Conservation (phyloP, 2,797 vertebrate genomes). For the Uromys caudimaculatus region DNA sequence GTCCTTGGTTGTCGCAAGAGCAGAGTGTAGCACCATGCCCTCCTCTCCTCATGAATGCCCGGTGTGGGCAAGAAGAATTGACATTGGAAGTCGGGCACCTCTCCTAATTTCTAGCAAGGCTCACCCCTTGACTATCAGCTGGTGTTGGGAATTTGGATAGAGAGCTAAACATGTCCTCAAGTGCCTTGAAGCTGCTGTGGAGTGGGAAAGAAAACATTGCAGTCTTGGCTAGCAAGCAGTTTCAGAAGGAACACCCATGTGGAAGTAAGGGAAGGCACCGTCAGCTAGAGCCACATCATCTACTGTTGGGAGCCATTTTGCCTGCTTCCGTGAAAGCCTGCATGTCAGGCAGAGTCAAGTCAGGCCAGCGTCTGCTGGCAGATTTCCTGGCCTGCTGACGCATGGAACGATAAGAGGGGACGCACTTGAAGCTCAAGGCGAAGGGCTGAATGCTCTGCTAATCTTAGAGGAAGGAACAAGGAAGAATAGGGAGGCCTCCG, state of each 20-base stretch:
- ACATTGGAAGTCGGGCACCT: neutral
- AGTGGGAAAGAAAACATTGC: neutral
- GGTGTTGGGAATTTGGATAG: neutral
- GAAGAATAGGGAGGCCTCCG: neutral
- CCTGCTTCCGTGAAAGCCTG: neutral
- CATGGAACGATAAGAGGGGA: neutral
- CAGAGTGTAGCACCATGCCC: accelerated
- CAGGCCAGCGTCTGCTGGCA: neutral
- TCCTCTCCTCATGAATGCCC: neutral
- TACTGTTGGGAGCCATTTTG: neutral
- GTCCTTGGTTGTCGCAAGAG: neutral
- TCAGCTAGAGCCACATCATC: neutral
- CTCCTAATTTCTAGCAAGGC: neutral
- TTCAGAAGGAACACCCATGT: neutral
- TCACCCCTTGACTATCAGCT: neutral
- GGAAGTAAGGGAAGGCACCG: slow-evolving; percentile 13
- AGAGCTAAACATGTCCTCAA: neutral
- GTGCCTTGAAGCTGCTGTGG: neutral
- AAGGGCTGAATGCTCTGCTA: neutral
- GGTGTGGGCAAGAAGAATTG: neutral
- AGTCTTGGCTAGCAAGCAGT: neutral
- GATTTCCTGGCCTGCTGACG: neutral
- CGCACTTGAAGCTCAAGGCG: neutral
- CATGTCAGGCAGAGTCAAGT: neutral
- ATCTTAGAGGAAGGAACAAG: neutral